These are phyloP conservation scores for Tachuris rubrigastra DNA, from an alignment of 2,113 vertebrate genomes.

Conservation along the genomic window DNA sequence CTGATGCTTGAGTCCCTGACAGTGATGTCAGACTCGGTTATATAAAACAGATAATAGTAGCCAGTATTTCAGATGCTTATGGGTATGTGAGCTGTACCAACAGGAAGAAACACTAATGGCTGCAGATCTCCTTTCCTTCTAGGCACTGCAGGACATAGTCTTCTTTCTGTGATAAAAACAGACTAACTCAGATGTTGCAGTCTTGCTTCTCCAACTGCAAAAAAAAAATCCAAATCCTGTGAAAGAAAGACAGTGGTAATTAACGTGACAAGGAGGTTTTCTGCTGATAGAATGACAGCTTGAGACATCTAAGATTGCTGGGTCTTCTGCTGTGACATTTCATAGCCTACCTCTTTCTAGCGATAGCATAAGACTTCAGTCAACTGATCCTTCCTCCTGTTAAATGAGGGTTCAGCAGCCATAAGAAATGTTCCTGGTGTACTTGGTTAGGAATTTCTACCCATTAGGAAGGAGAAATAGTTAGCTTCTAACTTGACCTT, in stretches of 20 bases:
- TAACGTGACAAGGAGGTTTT: neutral
- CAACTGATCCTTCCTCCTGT: neutral
- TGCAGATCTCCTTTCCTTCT: neutral
- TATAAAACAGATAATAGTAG: neutral
- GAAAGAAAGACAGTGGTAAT: neutral
- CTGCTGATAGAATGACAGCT: neutral
- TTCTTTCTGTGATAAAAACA: neutral
- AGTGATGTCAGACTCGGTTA: neutral
- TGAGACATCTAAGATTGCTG: neutral
- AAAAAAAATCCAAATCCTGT: neutral
- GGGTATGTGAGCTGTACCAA: neutral
- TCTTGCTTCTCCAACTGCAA: neutral
- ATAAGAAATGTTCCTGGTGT: neutral
- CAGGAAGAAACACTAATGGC: neutral
- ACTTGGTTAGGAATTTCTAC: neutral
- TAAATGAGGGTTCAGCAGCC: neutral
- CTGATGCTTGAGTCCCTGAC: neutral
- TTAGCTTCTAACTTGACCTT: neutral
- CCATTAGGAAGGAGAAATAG: neutral
- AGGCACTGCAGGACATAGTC: neutral
- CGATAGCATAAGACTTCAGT: neutral
- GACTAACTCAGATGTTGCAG: neutral
- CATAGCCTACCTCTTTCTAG: neutral
- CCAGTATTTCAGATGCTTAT: neutral
- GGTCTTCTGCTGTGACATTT: neutral